Evolutionary conservation across 2,113 vertebrate genomes (phyloP).

Genomic region (Rana temporaria): DNA sequence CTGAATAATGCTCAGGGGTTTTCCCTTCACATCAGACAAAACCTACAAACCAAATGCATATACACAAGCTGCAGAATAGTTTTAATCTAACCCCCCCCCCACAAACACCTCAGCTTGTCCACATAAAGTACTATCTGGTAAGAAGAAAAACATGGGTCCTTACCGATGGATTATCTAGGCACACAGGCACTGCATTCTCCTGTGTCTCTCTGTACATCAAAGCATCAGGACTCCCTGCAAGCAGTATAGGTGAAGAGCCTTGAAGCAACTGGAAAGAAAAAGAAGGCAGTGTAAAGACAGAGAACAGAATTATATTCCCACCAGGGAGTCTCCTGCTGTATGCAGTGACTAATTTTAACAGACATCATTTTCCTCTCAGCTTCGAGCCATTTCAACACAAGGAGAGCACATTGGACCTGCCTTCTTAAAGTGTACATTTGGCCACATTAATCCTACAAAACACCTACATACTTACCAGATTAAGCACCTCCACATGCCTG

Average conservation of each 20-base stretch:
- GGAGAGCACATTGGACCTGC: too few species aligned
- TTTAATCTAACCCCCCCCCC: background rate
- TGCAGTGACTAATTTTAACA: too few species aligned
- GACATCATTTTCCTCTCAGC: too few species aligned
- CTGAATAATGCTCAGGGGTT: conserved; percentile 11
- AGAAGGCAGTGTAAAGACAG: conserved; percentile 6
- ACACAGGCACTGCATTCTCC: conserved; percentile 52
- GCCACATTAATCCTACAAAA: too few species aligned
- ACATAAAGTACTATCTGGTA: background rate
- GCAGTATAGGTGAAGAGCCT: conserved; percentile 50
- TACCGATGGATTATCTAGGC: conserved; percentile 55
- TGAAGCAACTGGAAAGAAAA: conserved; percentile 46
- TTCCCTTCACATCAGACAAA: conserved; percentile 11
- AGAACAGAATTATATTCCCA: background rate
- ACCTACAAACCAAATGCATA: conserved; percentile 2
- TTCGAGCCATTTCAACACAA: too few species aligned
- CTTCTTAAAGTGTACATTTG: too few species aligned
- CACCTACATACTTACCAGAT: too few species aligned
- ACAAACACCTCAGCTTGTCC: background rate
- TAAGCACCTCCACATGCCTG: too few species aligned
- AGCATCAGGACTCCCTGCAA: conserved; percentile 48
- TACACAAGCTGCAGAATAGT: background rate
- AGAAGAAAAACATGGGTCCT: background rate
- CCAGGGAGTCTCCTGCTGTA: too few species aligned
- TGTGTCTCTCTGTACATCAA: conserved; percentile 55